These are phyloP conservation scores for Liopterus haemorrhoidalis DNA, from an alignment of 2,888 invertebrate genomes.

Conservation along the genomic window DNA sequence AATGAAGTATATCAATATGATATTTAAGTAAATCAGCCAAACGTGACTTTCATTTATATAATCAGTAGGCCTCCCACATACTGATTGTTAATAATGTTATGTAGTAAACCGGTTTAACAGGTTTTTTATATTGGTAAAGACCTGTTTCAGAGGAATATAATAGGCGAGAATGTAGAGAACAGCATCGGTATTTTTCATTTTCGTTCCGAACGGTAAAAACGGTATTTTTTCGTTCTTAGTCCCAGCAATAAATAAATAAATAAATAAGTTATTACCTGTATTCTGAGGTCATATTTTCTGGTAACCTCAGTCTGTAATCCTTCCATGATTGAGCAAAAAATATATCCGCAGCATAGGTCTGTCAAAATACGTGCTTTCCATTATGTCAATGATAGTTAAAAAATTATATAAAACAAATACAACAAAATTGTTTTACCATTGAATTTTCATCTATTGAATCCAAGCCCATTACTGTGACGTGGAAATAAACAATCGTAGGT, in stretches of 20 bases:
- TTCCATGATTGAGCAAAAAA: constrained; percentile 94
- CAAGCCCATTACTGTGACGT: constrained; percentile 90
- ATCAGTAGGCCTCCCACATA: too few relatives aligned
- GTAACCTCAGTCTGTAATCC: constrained; percentile 75
- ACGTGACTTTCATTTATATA: too few relatives aligned
- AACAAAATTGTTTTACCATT: constrained; percentile 60
- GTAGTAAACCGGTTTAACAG: too few relatives aligned
- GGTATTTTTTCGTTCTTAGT: neutral
- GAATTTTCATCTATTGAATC: constrained; percentile 94
- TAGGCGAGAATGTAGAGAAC: too few relatives aligned
- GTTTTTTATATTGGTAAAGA: too few relatives aligned
- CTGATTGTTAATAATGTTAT: too few relatives aligned
- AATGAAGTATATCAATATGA: too few relatives aligned
- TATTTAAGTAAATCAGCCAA: too few relatives aligned
- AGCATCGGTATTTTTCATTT: too few relatives aligned
- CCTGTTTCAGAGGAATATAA: too few relatives aligned
- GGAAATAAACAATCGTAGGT: constrained; percentile 83
- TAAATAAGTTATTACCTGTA: constrained; percentile 55
- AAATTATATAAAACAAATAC: neutral
- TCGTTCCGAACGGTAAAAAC: neutral
- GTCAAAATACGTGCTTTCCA: constrained; percentile 27
- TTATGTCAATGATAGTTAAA: constrained; percentile 1
- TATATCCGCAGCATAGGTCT: constrained; percentile 87
- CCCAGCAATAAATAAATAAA: constrained; percentile 5
- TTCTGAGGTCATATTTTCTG: constrained; percentile 89